These are phyloP conservation scores for Cyprinella venusta DNA, from an alignment of 2,797 vertebrate species.

Conservation along the genomic window DNA sequence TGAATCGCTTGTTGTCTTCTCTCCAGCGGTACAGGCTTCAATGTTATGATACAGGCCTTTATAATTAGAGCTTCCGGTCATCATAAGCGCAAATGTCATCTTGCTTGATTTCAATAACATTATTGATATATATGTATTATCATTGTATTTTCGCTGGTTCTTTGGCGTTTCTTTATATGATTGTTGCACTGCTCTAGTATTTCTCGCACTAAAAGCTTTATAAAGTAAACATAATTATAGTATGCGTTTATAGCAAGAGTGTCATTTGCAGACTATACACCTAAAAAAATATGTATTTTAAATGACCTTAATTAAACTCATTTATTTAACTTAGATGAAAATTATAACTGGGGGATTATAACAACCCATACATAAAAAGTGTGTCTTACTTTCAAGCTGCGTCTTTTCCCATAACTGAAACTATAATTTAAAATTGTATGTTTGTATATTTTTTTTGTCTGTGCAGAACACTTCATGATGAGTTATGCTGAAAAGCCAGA, in stretches of 20 bases:
- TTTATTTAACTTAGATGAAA: not conserved
- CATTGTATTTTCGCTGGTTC: not conserved
- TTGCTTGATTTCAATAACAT: not conserved
- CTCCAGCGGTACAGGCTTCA: conserved; percentile 48
- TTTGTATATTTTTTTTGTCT: not conserved
- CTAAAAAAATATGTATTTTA: not conserved
- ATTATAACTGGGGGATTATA: not conserved
- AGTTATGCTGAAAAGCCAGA: conserved; percentile 98
- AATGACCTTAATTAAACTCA: not conserved
- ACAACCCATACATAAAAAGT: not conserved
- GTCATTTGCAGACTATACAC: not conserved
- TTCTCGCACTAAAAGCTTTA: not conserved
- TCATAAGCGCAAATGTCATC: conserved; percentile 6
- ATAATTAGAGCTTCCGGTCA: conserved; percentile 49
- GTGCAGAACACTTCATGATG: conserved; percentile 80
- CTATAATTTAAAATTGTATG: not conserved
- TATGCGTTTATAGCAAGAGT: not conserved
- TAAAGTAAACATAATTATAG: not conserved
- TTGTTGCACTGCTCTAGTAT: not conserved
- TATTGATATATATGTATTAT: not conserved
- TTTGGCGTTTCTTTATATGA: not conserved
- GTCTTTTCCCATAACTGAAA: not conserved
- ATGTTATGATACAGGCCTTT: conserved; percentile 61
- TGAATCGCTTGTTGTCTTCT: conserved; percentile 12
- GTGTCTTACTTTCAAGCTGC: not conserved